phyloP scores from a whole-genome alignment of 2,888 invertebrate species.

The Electrophaes corylata region DNA sequence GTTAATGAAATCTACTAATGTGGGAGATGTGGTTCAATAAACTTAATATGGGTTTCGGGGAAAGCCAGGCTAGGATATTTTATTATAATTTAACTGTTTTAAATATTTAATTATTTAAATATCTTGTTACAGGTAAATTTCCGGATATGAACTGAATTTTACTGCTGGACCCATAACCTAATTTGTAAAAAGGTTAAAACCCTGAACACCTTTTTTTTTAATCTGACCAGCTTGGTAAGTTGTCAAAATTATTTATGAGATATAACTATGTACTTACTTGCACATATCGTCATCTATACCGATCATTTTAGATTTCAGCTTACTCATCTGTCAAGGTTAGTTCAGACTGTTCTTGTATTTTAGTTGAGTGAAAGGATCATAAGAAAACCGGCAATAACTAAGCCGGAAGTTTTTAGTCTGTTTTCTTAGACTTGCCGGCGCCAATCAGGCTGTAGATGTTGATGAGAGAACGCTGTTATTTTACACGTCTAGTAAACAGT shows the following conservation, averaged over 20 bases:
- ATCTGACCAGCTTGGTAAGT: background rate
- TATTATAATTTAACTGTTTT: background rate
- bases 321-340: background rate
- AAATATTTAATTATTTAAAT: background rate
- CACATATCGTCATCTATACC: background rate
- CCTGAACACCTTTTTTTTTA: too few relatives aligned
- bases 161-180: background rate
- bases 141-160: background rate
- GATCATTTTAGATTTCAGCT: background rate
- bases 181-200: background rate
- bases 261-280: background rate
- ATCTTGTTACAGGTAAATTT: constrained; percentile 21
- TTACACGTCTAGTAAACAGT: too few relatives aligned
- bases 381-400: background rate
- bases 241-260: background rate
- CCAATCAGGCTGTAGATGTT: background rate
- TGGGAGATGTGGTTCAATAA: constrained; percentile 20
- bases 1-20: constrained; percentile 38
- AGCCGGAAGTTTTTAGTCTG: too few relatives aligned
- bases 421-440: background rate
- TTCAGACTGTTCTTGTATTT: background rate
- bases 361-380: background rate
- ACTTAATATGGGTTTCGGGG: constrained; percentile 11
- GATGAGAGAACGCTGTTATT: too few relatives aligned
- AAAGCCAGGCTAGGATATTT: background rate